Base-by-base conservation (phyloP, 2,888 invertebrate genomes). In the Acronicta psi region DNA sequence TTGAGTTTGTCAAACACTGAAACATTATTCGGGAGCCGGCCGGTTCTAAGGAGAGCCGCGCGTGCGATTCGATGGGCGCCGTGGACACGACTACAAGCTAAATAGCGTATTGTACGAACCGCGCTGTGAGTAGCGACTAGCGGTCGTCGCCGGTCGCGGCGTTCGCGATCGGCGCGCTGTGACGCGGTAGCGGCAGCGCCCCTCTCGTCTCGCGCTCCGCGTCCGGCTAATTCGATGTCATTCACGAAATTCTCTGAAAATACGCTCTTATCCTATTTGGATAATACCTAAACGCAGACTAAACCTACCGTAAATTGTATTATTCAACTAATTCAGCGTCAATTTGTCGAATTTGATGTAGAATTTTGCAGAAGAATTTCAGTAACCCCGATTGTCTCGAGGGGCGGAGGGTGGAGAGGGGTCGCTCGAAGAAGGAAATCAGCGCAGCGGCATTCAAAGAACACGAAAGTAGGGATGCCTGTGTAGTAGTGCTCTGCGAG, bases 11-110 rank as follows among this genome's bases (percentile, higher is more conserved):
- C 88, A 93, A 91, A 91, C 94, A 94, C 93, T 93, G 93, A 93
- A 93, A 93, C 94, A 94, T 94, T 94, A 94, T 94, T 94, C 92
- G 92, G 89, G 88, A 90, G 92, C 94, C 90, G 93, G 93, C 90
- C 91, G 91, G 87, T 91, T 89, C 90, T 85, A 89, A 89, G 80
- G 82, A 84, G 84, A 90, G 91, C 90, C 93, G 92, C 93, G 91
- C 93, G 93, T 90, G 90, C 92, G 89, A 87, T 90, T 89, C 85
- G 84, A 84, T 74, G 88, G 87, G 85, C 91, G 93, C 93, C 91
- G 93, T 90, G 87, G 84, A 90, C 90, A 91, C 92, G 92, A 93
- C 93, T 92, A 83, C 67, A 66, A 72, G 68, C 76, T 64, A 75
- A 67, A 76, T 66, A 67, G 69, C 73, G 72, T 73, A 68, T 72